Evolutionary conservation across 2,113 vertebrate genomes (phyloP).

Genomic region (Coptodon rendalli): DNA sequence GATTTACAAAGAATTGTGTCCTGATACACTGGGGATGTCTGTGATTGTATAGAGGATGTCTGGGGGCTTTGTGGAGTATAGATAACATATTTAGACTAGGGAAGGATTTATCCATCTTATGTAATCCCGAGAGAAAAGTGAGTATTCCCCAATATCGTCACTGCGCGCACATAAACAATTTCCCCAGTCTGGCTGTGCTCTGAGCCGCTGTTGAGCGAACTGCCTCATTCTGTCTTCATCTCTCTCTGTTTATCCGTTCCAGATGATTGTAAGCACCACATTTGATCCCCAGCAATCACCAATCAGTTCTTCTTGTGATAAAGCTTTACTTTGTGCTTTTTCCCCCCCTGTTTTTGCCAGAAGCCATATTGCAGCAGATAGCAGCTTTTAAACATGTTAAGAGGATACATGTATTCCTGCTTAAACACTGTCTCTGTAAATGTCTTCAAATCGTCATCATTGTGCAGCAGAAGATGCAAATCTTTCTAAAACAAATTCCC

Average conservation of each 20-base stretch:
- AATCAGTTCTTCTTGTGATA: not conserved
- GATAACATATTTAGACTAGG: conserved; percentile 40
- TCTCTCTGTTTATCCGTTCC: not conserved
- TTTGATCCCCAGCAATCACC: conserved; percentile 5
- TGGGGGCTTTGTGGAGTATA: conserved; percentile 19
- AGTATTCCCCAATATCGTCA: conserved; percentile 38
- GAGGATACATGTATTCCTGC: not conserved
- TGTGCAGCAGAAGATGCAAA: not conserved
- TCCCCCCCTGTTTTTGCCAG: not conserved
- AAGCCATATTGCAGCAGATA: not conserved
- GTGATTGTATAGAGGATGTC: conserved; percentile 23
- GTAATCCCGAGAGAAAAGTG: conserved; percentile 50
- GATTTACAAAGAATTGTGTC: conserved; percentile 8
- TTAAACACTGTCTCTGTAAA: not conserved
- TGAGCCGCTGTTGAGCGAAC: not conserved
- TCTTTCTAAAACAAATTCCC: not conserved
- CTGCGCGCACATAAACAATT: conserved; percentile 13
- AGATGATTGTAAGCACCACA: conserved; percentile 3
- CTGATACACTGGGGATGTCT: conserved; percentile 1
- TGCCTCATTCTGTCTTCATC: not conserved
- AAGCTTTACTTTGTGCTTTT: not conserved
- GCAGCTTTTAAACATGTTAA: not conserved
- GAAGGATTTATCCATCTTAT: conserved; percentile 35
- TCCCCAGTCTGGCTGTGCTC: conserved; percentile 3
- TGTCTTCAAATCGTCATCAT: not conserved